Conservation (phyloP, 2,888 invertebrate genomes). For the Troilus luridus region DNA sequence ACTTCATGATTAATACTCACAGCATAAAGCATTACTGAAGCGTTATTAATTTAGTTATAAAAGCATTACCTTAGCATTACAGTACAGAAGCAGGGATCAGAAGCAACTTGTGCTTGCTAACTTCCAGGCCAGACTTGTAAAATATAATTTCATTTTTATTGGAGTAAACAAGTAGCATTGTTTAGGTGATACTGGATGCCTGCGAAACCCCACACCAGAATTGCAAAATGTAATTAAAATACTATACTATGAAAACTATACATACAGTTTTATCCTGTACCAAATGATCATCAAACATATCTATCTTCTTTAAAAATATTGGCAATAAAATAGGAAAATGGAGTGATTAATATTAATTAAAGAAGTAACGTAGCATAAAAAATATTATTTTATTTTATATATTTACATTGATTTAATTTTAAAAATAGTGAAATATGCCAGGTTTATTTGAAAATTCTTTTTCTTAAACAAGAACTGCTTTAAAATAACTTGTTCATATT, state of each 20-base stretch:
- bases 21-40: no score
- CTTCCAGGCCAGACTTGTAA: no score
- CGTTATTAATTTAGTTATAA: no score
- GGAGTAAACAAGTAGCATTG: no score
- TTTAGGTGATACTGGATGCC: no score
- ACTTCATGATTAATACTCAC: no score
- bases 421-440: constrained; percentile 36
- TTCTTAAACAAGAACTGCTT: background rate
- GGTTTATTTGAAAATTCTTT: constrained; percentile 3
- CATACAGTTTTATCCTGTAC: background rate
- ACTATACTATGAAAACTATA: background rate
- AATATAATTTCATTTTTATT: no score
- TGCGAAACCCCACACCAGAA: no score
- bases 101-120: no score
- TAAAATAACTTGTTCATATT: background rate
- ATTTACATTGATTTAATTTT: constrained; percentile 23
- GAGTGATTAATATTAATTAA: background rate
- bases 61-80: no score
- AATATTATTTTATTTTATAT: constrained; percentile 42
- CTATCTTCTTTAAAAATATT: background rate
- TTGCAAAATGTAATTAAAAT: no score
- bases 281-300: background rate
- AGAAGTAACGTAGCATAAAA: background rate
- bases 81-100: no score
- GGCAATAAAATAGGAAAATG: background rate